Evolutionary conservation across 1,140 invertebrate genomes (phyloP).

Genomic region (Helicoverpa armigera): DNA sequence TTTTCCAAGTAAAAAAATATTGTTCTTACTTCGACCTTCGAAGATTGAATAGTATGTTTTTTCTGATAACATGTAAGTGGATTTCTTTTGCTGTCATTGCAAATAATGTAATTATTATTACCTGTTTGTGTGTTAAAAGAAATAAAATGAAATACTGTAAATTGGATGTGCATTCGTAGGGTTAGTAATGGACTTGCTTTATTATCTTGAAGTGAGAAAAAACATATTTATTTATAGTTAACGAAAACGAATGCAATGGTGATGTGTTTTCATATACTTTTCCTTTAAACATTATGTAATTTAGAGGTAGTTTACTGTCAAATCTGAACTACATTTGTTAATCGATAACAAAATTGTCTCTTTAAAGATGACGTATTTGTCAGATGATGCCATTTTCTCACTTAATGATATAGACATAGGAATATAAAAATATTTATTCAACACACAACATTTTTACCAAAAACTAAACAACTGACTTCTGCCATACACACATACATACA

Average conservation of each 20-base stretch:
- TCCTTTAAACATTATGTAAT: too few relatives aligned
- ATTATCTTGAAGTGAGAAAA: constrained; percentile 2
- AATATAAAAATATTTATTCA: background rate
- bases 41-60: background rate
- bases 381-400: too few relatives aligned
- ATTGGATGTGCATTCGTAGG: background rate
- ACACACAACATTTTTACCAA: background rate
- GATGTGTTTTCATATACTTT: background rate
- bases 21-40: background rate
- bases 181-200: background rate
- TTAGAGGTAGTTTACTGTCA: too few relatives aligned
- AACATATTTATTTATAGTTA: constrained; percentile 15
- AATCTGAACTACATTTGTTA: too few relatives aligned
- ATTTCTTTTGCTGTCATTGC: constrained; percentile 12
- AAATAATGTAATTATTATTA: constrained; percentile 14
- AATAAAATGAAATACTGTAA: constrained; percentile 28
- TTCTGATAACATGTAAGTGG: constrained; percentile 12
- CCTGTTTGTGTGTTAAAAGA: constrained; percentile 3
- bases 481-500: background rate
- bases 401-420: too few relatives aligned
- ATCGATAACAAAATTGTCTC: too few relatives aligned
- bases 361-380: too few relatives aligned
- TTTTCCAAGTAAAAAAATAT: background rate
- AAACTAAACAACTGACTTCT: background rate
- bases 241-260: background rate